Percentiles rank a stretch among this genome's conserved stretches.
phyloP scores from a whole-genome alignment of 2,888 invertebrate species.

The Orthonevra nobilis region DNA sequence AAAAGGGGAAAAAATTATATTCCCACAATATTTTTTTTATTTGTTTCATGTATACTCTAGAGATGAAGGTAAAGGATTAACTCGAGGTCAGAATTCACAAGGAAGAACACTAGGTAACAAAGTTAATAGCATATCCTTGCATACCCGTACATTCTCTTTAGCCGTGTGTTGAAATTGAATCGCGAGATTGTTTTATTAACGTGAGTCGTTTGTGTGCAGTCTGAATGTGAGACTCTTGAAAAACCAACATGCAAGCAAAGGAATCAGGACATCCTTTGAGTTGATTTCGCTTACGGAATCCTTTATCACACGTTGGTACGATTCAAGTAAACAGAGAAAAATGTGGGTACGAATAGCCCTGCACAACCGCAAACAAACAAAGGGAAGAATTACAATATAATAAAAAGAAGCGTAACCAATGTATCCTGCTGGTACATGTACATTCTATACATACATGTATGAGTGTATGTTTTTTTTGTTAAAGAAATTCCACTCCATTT shows the following conservation, averaged over 20 bases:
- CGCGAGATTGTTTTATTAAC: not conserved
- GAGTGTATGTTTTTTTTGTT: not conserved
- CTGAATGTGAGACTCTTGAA: slow-evolving; percentile 4
- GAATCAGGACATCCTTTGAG: slow-evolving; percentile 48
- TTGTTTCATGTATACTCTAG: too few species aligned
- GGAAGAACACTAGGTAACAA: too few species aligned
- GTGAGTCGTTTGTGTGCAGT: slow-evolving; percentile 20
- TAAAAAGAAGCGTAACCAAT: slow-evolving; percentile 20
- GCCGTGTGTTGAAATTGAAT: slow-evolving; percentile 7
- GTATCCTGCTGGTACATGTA: slow-evolving; percentile 1
- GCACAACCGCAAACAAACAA: slow-evolving; percentile 17
- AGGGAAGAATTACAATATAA: slow-evolving; percentile 23
- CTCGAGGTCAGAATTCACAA: too few species aligned
- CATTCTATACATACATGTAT: too few species aligned
- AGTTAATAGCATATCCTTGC: too few species aligned
- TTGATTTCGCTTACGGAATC: slow-evolving; percentile 27
- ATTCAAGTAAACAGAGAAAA: slow-evolving; percentile 4
- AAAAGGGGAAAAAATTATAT: too few species aligned
- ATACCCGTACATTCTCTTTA: too few species aligned
- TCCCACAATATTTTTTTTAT: too few species aligned
- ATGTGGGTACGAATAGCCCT: not conserved
- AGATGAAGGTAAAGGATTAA: too few species aligned
- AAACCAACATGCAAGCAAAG: slow-evolving; percentile 12
- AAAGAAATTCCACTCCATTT: not conserved
- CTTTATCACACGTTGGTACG: slow-evolving; percentile 28